These are phyloP conservation scores for Cataglyphis hispanica DNA, from an alignment of 1,140 invertebrate species.

Conservation along the genomic window DNA sequence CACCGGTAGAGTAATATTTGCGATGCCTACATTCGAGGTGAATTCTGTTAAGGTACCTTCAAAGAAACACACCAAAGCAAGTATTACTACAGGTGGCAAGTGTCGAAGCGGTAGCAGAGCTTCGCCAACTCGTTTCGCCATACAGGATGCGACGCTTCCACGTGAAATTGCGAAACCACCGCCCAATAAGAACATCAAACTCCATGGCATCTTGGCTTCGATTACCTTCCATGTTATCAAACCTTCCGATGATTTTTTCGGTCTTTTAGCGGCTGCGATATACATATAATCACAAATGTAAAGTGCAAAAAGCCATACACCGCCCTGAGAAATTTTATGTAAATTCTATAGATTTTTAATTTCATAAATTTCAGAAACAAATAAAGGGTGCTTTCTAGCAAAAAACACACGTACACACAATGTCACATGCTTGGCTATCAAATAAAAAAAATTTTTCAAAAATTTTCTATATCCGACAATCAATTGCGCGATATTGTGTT, in stretches of 20 bases:
- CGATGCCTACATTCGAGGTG: slow-evolving; percentile 94
- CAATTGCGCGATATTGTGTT: too few relatives aligned
- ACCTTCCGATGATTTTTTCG: slow-evolving; percentile 87
- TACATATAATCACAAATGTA: neutral
- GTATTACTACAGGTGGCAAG: slow-evolving; percentile 87
- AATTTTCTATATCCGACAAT: neutral
- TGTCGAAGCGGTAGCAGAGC: slow-evolving; percentile 87
- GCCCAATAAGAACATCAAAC: slow-evolving; percentile 90
- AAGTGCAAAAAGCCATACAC: neutral
- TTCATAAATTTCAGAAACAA: neutral
- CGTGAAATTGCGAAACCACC: slow-evolving; percentile 95
- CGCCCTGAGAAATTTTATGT: neutral
- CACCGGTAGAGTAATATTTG: slow-evolving; percentile 94
- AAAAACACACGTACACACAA: too few relatives aligned
- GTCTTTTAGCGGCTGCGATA: slow-evolving; percentile 81
- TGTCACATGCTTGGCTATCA: too few relatives aligned
- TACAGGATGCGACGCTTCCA: slow-evolving; percentile 90
- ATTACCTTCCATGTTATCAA: slow-evolving; percentile 92
- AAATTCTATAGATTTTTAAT: neutral
- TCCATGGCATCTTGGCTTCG: slow-evolving; percentile 91
- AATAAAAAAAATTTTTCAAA: neutral
- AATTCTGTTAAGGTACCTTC: slow-evolving; percentile 92
- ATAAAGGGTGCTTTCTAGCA: neutral
- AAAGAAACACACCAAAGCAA: slow-evolving; percentile 87
- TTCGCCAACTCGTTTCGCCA: slow-evolving; percentile 90